Conservation (phyloP, 2,113 vertebrate genomes). For the Craseonycteris thonglongyai region DNA sequence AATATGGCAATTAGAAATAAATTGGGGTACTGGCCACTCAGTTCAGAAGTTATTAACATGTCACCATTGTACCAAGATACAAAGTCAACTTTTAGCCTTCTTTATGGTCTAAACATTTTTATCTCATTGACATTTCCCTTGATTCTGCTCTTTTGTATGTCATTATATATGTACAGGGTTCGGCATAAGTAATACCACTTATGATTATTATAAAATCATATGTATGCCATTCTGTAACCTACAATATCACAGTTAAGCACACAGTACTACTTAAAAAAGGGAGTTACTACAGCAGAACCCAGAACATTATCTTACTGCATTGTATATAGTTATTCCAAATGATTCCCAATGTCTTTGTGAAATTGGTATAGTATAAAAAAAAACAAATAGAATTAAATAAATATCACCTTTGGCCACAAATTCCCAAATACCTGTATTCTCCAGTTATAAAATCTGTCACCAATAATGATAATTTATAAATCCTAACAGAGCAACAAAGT, state of each 20-base stretch:
- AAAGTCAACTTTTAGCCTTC: background rate
- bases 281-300: too few species aligned
- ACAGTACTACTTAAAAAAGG: too few species aligned
- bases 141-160: background rate
- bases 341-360: background rate
- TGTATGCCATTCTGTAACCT: too few species aligned
- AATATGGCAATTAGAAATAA: slow-evolving; percentile 7
- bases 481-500: slow-evolving; percentile 42
- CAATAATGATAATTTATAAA: slow-evolving; percentile 50
- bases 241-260: too few species aligned
- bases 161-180: background rate
- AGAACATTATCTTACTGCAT: background rate
- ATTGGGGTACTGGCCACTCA: background rate
- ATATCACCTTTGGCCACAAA: background rate
- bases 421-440: background rate
- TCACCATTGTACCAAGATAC: background rate
- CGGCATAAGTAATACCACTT: too few species aligned
- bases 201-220: too few species aligned
- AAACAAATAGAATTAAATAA: slow-evolving; percentile 30
- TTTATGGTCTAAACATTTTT: background rate
- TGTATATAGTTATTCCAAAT: background rate
- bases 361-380: background rate
- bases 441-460: slow-evolving; percentile 32
- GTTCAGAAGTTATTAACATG: background rate
- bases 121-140: background rate